A percentile compares a stretch with the other conserved stretches of the same genome.
phyloP scores from a whole-genome alignment of 2,797 vertebrate species.

The Craterocephalus amniculus region DNA sequence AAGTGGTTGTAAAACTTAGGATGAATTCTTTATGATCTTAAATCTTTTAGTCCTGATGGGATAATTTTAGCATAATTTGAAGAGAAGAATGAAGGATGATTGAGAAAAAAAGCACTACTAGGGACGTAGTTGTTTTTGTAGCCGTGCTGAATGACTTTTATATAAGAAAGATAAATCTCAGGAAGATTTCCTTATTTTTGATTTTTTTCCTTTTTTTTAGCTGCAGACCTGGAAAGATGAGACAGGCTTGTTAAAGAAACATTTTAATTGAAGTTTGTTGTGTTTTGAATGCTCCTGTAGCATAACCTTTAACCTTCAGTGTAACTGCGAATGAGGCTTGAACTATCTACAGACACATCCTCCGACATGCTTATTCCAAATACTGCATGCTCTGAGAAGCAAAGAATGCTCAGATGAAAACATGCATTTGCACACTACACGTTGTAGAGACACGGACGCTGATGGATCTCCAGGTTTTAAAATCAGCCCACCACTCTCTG shows the following conservation, averaged over 20 bases:
- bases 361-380: background rate
- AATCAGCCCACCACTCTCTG: too few species aligned
- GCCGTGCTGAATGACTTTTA: too few species aligned
- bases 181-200: conserved; percentile 1
- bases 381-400: background rate
- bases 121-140: conserved; percentile 8
- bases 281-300: conserved; percentile 23
- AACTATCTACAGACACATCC: background rate
- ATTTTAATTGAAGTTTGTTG: conserved; percentile 16
- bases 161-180: background rate
- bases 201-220: conserved; percentile 2
- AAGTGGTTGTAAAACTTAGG: background rate
- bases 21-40: conserved; percentile 2
- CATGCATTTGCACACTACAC: background rate
- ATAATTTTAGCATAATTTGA: too few species aligned
- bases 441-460: too few species aligned
- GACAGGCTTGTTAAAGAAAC: conserved; percentile 38
- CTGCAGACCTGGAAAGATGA: background rate
- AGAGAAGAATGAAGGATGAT: too few species aligned
- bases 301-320: conserved; percentile 25
- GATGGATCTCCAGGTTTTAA: too few species aligned
- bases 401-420: background rate
- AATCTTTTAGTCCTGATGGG: background rate
- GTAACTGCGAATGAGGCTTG: conserved; percentile 19
- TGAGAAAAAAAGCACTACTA: background rate